A percentile compares a stretch with the other conserved stretches of the same genome.
phyloP scores from a whole-genome alignment of 2,113 vertebrate species.

The Rhynchopsitta pachyrhyncha region DNA sequence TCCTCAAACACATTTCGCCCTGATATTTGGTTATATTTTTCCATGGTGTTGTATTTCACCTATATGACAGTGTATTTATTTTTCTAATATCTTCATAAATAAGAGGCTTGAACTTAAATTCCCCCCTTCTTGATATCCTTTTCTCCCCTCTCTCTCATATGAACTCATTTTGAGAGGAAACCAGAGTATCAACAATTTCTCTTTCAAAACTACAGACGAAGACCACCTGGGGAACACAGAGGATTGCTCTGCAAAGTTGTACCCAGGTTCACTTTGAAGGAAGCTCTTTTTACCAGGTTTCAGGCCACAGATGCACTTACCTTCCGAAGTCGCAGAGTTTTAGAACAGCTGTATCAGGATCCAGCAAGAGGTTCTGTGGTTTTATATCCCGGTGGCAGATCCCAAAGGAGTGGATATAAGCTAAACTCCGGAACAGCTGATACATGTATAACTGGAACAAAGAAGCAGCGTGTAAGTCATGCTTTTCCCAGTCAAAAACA shows the following conservation, averaged over 20 bases:
- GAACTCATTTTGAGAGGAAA: background rate
- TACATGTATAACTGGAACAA: constrained; percentile 96
- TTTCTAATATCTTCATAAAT: background rate
- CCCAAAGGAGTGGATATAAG: constrained; percentile 99
- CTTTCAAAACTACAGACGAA: background rate
- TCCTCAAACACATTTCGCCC: background rate
- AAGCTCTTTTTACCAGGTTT: background rate
- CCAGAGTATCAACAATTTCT: accelerated
- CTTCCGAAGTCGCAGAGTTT: constrained; percentile 99
- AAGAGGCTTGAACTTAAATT: background rate
- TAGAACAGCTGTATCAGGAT: constrained; percentile 98
- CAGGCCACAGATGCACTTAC: constrained; percentile 66
- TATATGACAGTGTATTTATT: background rate
- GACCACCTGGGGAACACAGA: background rate
- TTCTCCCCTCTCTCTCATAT: background rate
- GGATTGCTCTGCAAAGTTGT: background rate
- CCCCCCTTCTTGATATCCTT: background rate
- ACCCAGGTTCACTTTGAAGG: background rate
- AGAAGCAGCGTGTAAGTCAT: background rate
- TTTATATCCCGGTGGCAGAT: constrained; percentile 99
- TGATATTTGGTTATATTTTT: background rate
- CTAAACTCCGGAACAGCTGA: constrained; percentile 99
- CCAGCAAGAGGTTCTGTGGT: constrained; percentile 98
- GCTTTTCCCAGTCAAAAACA: background rate
- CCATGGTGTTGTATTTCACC: background rate